Conservation (phyloP, 2,113 vertebrate genomes). For the Siniperca knerii region DNA sequence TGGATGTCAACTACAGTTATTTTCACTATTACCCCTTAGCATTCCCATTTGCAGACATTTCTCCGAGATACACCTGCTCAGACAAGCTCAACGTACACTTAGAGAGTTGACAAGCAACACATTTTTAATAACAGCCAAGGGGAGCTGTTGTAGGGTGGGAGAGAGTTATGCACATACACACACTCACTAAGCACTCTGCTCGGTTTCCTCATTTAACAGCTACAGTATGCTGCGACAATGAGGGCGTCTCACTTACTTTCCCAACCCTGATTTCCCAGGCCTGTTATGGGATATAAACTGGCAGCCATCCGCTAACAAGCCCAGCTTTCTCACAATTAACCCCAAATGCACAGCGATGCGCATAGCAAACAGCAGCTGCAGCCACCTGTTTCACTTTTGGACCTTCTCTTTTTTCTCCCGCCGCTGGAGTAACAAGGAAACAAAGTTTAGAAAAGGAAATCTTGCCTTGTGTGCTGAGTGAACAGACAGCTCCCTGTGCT, state of each 20-base stretch:
- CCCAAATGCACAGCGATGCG: background rate
- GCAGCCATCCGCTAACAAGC: slow-evolving; percentile 19
- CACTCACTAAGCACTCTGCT: background rate
- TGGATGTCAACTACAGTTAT: background rate
- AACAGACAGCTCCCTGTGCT: background rate
- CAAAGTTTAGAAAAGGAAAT: background rate
- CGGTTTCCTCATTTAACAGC: slow-evolving; percentile 11
- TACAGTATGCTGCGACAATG: background rate
- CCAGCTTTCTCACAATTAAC: slow-evolving; percentile 32
- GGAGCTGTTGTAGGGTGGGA: background rate
- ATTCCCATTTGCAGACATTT: slow-evolving; percentile 2
- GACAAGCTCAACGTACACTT: slow-evolving; percentile 8
- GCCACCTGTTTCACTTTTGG: slow-evolving; percentile 19
- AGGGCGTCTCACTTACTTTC: background rate
- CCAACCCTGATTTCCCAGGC: background rate
- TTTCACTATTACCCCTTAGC: slow-evolving; percentile 4
- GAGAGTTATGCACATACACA: background rate
- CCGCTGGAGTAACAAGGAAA: background rate
- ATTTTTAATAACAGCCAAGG: slow-evolving; percentile 10
- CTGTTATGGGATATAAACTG: slow-evolving; percentile 14
- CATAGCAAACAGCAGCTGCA: slow-evolving; percentile 13
- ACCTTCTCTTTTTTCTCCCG: background rate
- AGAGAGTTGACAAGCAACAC: slow-evolving; percentile 9
- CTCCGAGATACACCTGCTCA: background rate
- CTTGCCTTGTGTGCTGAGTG: rapidly evolving